Percentiles rank a stretch among this genome's conserved stretches.
Evolutionary conservation across 2,113 vertebrate genomes (phyloP).

Genomic region (Pituophis catenifer): DNA sequence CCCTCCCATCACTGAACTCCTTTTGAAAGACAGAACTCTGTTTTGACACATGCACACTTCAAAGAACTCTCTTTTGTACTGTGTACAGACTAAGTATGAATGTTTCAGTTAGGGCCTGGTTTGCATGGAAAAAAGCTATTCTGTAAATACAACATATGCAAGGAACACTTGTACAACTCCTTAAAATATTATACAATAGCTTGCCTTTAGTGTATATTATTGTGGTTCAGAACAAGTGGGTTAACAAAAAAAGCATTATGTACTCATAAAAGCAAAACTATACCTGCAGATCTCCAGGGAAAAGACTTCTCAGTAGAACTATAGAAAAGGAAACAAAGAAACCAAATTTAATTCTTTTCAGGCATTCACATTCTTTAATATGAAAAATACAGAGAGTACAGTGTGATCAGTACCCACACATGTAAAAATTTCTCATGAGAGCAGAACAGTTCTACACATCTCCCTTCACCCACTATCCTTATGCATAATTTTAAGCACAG

Average conservation of each 20-base stretch:
- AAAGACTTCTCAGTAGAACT: slow-evolving; percentile 98
- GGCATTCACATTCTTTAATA: slow-evolving; percentile 14
- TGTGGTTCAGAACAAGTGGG: slow-evolving; percentile 18
- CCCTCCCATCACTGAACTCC: not conserved
- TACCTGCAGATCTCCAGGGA: slow-evolving; percentile 96
- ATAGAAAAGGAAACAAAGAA: slow-evolving; percentile 59
- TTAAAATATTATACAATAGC: not conserved
- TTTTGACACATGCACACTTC: not conserved
- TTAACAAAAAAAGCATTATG: not conserved
- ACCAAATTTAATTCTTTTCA: slow-evolving; percentile 42
- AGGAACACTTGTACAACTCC: not conserved
- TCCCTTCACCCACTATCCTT: not conserved
- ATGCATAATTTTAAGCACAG: not conserved
- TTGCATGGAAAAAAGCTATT: not conserved
- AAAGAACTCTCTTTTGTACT: not conserved
- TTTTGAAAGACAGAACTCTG: not conserved
- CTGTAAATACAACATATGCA: not conserved
- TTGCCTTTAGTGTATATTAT: not conserved
- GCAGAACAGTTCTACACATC: not conserved
- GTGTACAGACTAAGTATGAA: not conserved
- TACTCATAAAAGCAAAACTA: slow-evolving; percentile 50
- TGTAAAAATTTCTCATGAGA: not conserved
- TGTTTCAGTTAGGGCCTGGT: not conserved
- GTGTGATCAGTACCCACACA: not conserved
- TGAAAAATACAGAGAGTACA: not conserved